Base-by-base conservation (phyloP, 2,113 vertebrate species). In the Hydrochoerus hydrochaeris region DNA sequence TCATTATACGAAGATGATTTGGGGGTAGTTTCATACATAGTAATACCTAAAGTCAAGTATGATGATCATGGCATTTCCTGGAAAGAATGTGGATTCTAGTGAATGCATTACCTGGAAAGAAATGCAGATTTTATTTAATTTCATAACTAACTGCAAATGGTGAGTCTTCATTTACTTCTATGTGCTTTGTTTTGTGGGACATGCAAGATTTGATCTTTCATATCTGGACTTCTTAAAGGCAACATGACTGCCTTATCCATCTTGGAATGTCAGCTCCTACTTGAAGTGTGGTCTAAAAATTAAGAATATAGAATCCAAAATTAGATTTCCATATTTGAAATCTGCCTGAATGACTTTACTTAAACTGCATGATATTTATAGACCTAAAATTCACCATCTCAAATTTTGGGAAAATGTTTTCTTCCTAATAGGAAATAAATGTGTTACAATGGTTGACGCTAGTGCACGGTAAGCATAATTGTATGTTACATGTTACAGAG, bases 101-200 rank as follows among this genome's bases (percentile, higher is more conserved):
- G 54, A 69, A 86, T 88, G 54, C 57, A 44, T 62, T 92, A 93
- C 90, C 9, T 88, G 17, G 69, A 90, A 94, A 75, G 69, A 85
- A 81, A 93, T 46, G 11, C 46, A 65, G 7, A 73, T 46, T 96
- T 75, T 82, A 88, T 6, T 30, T 75, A 62, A 87, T 89, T 46
- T 92, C 52, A 41, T 78, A 2, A 14, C 60, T 91, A 93, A 93
- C 6, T 89, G 9, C 78, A 91, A 93, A 78, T 44, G 82, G 5
- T 77, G 7, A 83, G 6, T 3, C 1, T 20, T 65, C 32, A 41
- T 71, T 69, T 81, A 84, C 35, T 90, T 90, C n/a, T 35, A 77
- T 60, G 24, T 41, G 7, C 30, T 7, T 60, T 90, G 54, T 67
- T 52, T 22, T 38, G 28, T 63, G 7, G 54, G 93, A 95, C 83